Percentiles rank a stretch among this genome's conserved stretches.
Evolutionary conservation across 2,888 invertebrate species (phyloP).

Genomic region (Tanypteryx hageni): DNA sequence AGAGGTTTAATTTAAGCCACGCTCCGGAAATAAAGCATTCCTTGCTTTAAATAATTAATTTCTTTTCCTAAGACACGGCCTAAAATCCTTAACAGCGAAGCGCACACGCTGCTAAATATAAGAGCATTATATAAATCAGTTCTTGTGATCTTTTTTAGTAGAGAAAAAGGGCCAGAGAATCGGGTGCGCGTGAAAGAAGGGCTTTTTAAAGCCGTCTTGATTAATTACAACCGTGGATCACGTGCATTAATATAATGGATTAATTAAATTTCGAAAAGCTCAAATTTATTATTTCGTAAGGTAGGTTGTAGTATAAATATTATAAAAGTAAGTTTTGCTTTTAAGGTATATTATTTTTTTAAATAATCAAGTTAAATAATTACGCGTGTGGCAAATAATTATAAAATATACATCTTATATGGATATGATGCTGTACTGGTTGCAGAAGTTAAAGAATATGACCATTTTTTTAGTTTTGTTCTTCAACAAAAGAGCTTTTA

Average conservation of each 20-base stretch:
- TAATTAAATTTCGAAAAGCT: background rate
- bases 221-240: background rate
- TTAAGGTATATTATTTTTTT: too few species aligned
- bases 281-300: background rate
- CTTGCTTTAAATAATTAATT: constrained; percentile 54
- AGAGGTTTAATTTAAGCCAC: constrained; percentile 25
- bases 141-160: background rate
- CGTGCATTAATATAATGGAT: background rate
- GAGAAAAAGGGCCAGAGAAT: background rate
- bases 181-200: background rate
- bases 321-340: too few species aligned
- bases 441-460: too few species aligned
- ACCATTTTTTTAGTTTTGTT: too few species aligned
- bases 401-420: too few species aligned
- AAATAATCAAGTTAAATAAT: too few species aligned
- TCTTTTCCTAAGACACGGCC: background rate
- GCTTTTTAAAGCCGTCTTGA: background rate
- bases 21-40: constrained; percentile 39
- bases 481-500: too few species aligned
- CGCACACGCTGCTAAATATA: background rate
- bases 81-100: background rate
- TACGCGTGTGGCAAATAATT: too few species aligned
- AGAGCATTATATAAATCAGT: constrained; percentile 1
- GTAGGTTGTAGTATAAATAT: too few species aligned
- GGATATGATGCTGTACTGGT: too few species aligned